Percentiles rank a stretch among this genome's conserved stretches.
phyloP scores from a whole-genome alignment of 2,888 invertebrate species.

The Abrostola triplasia region DNA sequence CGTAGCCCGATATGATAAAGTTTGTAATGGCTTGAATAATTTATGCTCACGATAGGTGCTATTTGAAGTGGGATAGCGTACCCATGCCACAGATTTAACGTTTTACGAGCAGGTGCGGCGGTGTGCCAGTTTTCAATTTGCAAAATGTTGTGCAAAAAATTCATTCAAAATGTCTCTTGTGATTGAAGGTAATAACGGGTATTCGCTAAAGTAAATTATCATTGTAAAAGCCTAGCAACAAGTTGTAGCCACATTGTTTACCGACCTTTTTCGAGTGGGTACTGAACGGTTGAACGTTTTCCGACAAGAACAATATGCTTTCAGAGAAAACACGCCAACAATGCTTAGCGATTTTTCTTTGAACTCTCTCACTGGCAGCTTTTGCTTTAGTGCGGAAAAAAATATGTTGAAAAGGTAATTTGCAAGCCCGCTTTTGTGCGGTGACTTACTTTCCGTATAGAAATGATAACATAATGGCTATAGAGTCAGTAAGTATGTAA shows the following conservation, averaged over 20 bases:
- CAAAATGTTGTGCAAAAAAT: slow-evolving; percentile 40
- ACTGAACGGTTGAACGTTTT: slow-evolving; percentile 34
- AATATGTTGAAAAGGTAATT: slow-evolving; percentile 34
- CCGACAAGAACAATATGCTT: slow-evolving; percentile 48
- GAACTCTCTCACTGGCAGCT: slow-evolving; percentile 25
- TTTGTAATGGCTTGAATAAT: slow-evolving; percentile 29
- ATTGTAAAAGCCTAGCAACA: slow-evolving; percentile 32
- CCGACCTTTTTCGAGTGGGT: slow-evolving; percentile 18
- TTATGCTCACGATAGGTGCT: slow-evolving; percentile 22
- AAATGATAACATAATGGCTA: slow-evolving; percentile 8
- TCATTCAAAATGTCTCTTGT: slow-evolving; percentile 3
- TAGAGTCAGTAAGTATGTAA: not conserved
- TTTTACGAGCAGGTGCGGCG: slow-evolving; percentile 51
- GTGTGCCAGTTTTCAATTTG: slow-evolving; percentile 48
- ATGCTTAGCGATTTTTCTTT: slow-evolving; percentile 49
- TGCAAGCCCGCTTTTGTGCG: slow-evolving; percentile 15
- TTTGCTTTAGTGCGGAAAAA: slow-evolving; percentile 27
- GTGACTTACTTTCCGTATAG: slow-evolving; percentile 4
- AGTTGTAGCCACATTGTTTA: slow-evolving; percentile 29
- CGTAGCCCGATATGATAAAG: slow-evolving; percentile 20
- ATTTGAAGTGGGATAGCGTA: slow-evolving; percentile 38
- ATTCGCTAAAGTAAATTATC: slow-evolving; percentile 27
- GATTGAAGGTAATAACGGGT: slow-evolving; percentile 3
- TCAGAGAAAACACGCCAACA: slow-evolving; percentile 40
- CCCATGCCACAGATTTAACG: slow-evolving; percentile 43